These are phyloP conservation scores for Colletes latitarsis DNA, from an alignment of 1,140 invertebrate genomes.

Conservation along the genomic window DNA sequence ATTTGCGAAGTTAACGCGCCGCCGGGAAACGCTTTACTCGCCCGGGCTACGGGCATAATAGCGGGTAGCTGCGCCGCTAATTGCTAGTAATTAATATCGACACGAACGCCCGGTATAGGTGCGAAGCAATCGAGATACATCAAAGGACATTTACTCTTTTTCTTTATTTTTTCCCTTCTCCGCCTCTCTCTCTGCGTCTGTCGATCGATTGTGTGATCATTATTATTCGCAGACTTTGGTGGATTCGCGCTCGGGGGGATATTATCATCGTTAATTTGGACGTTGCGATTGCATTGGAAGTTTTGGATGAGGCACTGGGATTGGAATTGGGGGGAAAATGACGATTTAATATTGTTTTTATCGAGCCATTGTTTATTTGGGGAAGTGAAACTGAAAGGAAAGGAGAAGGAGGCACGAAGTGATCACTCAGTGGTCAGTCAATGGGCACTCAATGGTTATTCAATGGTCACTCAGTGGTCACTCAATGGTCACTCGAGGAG, in stretches of 20 bases:
- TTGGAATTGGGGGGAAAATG: too few species aligned
- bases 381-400: too few species aligned
- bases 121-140: conserved; percentile 32
- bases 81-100: conserved; percentile 22
- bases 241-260: neutral
- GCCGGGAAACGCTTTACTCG: neutral
- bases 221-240: conserved; percentile 5
- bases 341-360: too few species aligned
- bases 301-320: too few species aligned
- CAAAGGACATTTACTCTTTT: conserved; percentile 23
- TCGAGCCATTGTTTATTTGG: too few species aligned
- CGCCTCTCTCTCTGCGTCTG: neutral
- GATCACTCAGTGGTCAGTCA: too few species aligned
- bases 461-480: too few species aligned
- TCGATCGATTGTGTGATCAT: neutral
- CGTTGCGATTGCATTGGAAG: neutral
- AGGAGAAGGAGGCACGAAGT: too few species aligned
- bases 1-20: conserved; percentile 12
- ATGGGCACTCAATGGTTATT: too few species aligned
- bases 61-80: conserved; percentile 6
- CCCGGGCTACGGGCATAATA: neutral
- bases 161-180: too few species aligned
- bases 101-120: neutral
- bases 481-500: too few species aligned
- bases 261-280: neutral